Base-by-base conservation (phyloP, 2,797 vertebrate species). In the Paramormyrops hopkinsi region DNA sequence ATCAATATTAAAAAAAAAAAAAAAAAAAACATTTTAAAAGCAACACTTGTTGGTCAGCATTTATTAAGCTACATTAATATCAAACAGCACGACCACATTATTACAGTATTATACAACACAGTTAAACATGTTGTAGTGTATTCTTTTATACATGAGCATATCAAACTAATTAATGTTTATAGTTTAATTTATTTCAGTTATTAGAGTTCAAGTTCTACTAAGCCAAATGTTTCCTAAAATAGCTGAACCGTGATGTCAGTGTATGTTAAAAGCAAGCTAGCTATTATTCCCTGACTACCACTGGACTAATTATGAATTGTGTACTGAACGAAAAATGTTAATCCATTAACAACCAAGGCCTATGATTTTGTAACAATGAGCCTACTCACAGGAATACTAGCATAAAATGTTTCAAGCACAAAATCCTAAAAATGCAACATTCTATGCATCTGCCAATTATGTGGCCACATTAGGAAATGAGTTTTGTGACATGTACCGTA, bases 91-190 rank as follows among this genome's bases (percentile, higher is more conserved):
- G 17, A 82, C 17, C 41, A 82, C 19, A 19, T n/a, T 46, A 46
- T 46, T n/a, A 46, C 8, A 19, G 5, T 44, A 82, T 44, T 46
- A 82, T 33, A 37, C 41, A 46, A 46, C 17, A 46, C 76, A 82
- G 41, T 82, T n/a, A 41, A 82, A 46, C 41, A 79, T 79, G 19
- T 46, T 79, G 41, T 19, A 41, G 19, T 41, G 37, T 7, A 41
- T 79, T 41, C 14, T 82, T 46, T 82, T 46, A 59, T 46, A 44
- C 12, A 44, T 82, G 0, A 82, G 6, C 76, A 46, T 46, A 44
- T 46, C 76, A 82, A 82, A 82, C 73, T n/a, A 79, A 82, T 82
- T 82, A 82, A 82, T 46, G 19, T n/a, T 82, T 82, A 82, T 9
- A 73, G 12, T 37, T 73, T 73, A 73, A 73, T 37, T 37, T 17